A percentile compares a stretch with the other conserved stretches of the same genome.
These are phyloP conservation scores for Labrus mixtus DNA, from an alignment of 2,113 vertebrate species.

Conservation along the genomic window DNA sequence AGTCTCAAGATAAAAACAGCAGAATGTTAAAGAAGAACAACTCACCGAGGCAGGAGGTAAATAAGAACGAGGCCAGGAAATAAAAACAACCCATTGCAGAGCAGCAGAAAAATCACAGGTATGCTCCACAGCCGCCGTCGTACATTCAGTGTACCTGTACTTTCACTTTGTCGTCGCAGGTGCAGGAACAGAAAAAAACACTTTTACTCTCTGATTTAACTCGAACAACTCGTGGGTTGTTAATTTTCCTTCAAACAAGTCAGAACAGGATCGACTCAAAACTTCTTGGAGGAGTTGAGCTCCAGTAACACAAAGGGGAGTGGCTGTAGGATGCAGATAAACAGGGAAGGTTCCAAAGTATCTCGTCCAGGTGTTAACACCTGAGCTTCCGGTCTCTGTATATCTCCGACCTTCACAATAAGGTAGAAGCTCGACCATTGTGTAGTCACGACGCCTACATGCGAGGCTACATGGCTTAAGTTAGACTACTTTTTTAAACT, in stretches of 20 bases:
- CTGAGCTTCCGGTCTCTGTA: not conserved
- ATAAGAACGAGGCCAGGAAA: not conserved
- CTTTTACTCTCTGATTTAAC: not conserved
- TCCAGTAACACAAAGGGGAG: not conserved
- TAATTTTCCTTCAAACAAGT: not conserved
- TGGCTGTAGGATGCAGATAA: accelerated
- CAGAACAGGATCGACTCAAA: not conserved
- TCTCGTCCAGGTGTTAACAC: not conserved
- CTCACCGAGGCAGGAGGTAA: slow-evolving; percentile 17
- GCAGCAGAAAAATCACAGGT: not conserved
- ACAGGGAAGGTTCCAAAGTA: not conserved
- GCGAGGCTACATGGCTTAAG: not conserved
- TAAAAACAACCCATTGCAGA: slow-evolving; percentile 12
- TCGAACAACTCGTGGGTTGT: not conserved
- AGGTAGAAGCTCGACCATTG: not conserved
- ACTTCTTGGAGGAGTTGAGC: not conserved
- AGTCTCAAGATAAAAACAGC: not conserved
- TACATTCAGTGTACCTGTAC: not conserved
- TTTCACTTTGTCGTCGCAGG: not conserved
- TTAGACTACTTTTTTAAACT: no score
- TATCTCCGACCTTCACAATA: slow-evolving; percentile 2
- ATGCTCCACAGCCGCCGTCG: not conserved
- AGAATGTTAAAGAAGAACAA: not conserved
- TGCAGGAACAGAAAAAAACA: not conserved
- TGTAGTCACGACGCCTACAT: not conserved